Evolutionary conservation across 2,888 invertebrate species (phyloP), one percentile per base, ranked within the genome.

Genomic region (Oscheius onirici): DNA sequence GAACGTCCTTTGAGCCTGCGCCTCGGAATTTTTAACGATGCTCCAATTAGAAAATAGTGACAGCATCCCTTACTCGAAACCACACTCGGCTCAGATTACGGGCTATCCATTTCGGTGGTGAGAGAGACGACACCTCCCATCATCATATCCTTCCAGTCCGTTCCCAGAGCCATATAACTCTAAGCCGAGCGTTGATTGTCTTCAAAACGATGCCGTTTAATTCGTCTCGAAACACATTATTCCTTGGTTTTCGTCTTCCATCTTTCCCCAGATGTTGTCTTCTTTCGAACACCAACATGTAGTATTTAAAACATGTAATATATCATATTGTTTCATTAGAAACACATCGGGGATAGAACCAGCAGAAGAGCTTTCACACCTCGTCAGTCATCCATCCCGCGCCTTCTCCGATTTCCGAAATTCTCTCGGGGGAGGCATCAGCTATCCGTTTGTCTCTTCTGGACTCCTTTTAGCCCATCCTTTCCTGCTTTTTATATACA

Each of bases 351-450:
- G 43, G 43, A 43, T 11, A 17, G 15, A 15, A 15, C 15, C 34
- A 34, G 28, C 34, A 10, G 57, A 28, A 41, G 34, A 20, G 26
- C 41, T 3, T 44, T 63, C 63, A 26, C 63, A 63, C 63, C 63
- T 63, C 63, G 49, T 28, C 63, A 44, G 63, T 63, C 49, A 63
- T 63, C 49, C 34, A 41, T 41, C 58, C 1, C 52, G 24, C 20
- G 41, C 40, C 40, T 17, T 20, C 58, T 41, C 58, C 40, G 58
- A 58, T 58, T 34, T 58, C 41, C 40, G 40, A 34, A 41, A 49
- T 49, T n/a, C 46, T 46, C 46, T 17, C 46, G n/a, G 15, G 46
- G 46, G 46, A 46, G 17, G 34, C 34, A 34, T 34, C 34, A 34
- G 34, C 58, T 41, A 41, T 58, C 22, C 40, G 15, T 40, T 41